Base-by-base conservation (phyloP, 2,888 invertebrate genomes). In the Drosophila mercatorum region DNA sequence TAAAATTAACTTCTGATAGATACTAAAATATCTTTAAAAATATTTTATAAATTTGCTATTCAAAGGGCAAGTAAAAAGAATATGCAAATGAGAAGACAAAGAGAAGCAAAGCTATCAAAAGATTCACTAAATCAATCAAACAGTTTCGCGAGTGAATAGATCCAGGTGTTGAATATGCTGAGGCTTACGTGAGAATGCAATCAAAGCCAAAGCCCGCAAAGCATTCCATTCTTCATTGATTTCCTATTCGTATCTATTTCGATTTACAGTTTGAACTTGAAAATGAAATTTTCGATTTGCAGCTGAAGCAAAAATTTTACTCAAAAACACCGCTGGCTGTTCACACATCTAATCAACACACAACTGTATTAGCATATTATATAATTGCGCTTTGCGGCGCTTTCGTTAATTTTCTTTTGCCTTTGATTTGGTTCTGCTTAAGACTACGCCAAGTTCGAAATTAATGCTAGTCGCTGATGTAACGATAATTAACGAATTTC, bases 91-190 rank as follows among this genome's bases (percentile, higher is more conserved):
- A 17, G 47, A 38, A 52, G 55, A 8, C 31, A 26, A 49, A 34
- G 40, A 49, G 64, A 74, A 47, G 67, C 75, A 78, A 79, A 69
- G 72, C 76, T 78, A 75, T 75, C 73, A 74, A 80, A 75, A 71
- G 69, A 57, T 75, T 67, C 67, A 62, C 72, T 74, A 79, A 73
- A 71, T 72, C 73, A 79, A 88, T 85, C 75, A 82, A 82, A 85
- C 72, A 82, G 69, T 10, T 31, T 31, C n/a, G 77, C 77, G 60
- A n/a, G 28, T 72, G 66, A 64, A 74, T 58, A 3, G 5, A 11
- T 11, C 34, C 34, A 51, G 51, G 34, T 51, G 34, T 17, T 34
- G 17, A 34, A n/a, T 49, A 44, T 44, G 44, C 22, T 44, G 5
- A 1, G 1, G 12, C 22, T 22, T 17, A n/a, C 61, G n/a, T n/a